Conservation (phyloP, 2,113 vertebrate species). For the Morone saxatilis region DNA sequence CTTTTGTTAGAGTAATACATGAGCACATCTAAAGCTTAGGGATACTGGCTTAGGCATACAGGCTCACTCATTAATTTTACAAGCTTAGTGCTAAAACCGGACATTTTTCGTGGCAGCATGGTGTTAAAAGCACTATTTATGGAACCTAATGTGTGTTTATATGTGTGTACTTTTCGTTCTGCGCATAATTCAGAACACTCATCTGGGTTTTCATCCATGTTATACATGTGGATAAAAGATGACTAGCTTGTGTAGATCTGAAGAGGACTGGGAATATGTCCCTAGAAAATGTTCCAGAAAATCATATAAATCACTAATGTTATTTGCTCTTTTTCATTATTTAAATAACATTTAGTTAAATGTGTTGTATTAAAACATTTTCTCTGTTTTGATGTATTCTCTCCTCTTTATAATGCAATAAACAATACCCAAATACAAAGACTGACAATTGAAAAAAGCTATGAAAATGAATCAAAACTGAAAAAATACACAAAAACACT, state of each 20-base stretch:
- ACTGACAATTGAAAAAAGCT: background rate
- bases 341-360: background rate
- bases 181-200: conserved; percentile 63
- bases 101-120: conserved; percentile 60
- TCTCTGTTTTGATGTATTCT: background rate
- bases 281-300: conserved; percentile 11
- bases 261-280: conserved; percentile 16
- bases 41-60: conserved; percentile 70
- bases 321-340: conserved; percentile 1
- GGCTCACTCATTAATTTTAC: conserved; percentile 74
- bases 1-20: conserved; percentile 74
- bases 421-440: background rate
- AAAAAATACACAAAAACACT: background rate
- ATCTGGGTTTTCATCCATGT: conserved; percentile 63
- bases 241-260: conserved; percentile 30
- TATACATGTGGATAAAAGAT: conserved; percentile 44
- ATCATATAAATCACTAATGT: conserved; percentile 9
- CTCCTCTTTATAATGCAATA: background rate
- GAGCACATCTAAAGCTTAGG: conserved; percentile 76
- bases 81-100: conserved; percentile 76
- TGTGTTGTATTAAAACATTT: background rate
- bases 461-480: background rate
- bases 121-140: conserved; percentile 77
- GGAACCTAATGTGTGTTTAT: conserved; percentile 71
- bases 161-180: conserved; percentile 59